Percentiles rank a stretch among this genome's conserved stretches.
phyloP scores from a whole-genome alignment of 2,797 vertebrate species.

The Thripadectes ignobilis region DNA sequence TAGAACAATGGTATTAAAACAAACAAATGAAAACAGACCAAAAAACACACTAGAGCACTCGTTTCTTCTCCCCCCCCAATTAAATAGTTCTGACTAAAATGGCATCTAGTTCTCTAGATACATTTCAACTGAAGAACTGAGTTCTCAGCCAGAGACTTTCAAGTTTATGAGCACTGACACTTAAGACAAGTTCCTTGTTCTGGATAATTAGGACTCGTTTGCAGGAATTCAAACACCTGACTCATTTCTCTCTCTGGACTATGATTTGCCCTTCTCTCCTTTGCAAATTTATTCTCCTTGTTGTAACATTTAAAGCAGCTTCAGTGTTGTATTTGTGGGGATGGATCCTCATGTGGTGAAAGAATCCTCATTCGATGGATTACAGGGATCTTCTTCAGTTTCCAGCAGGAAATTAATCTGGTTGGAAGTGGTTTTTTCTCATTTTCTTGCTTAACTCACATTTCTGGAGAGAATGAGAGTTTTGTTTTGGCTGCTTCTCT shows the following conservation, averaged over 20 bases:
- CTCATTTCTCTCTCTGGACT: neutral
- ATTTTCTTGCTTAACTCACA: neutral
- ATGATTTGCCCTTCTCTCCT: neutral
- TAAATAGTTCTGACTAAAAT: neutral
- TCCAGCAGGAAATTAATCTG: neutral
- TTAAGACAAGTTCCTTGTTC: neutral
- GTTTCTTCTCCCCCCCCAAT: neutral
- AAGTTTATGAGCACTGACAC: neutral
- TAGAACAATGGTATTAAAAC: neutral
- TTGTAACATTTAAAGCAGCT: neutral
- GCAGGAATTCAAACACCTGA: neutral
- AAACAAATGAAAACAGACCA: neutral
- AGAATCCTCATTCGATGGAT: neutral
- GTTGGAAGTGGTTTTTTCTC: neutral
- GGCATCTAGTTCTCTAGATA: neutral
- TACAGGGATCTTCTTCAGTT: neutral
- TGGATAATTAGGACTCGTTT: neutral
- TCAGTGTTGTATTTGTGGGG: neutral
- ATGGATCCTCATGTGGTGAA: neutral
- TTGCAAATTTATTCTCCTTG: neutral
- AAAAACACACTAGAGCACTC: neutral
- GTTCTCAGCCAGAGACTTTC: neutral
- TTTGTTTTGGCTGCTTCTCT: neutral
- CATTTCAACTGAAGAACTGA: neutral
- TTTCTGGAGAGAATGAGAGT: neutral